These are phyloP conservation scores for Crematogaster levior DNA, from an alignment of 2,888 invertebrate species.

Conservation along the genomic window DNA sequence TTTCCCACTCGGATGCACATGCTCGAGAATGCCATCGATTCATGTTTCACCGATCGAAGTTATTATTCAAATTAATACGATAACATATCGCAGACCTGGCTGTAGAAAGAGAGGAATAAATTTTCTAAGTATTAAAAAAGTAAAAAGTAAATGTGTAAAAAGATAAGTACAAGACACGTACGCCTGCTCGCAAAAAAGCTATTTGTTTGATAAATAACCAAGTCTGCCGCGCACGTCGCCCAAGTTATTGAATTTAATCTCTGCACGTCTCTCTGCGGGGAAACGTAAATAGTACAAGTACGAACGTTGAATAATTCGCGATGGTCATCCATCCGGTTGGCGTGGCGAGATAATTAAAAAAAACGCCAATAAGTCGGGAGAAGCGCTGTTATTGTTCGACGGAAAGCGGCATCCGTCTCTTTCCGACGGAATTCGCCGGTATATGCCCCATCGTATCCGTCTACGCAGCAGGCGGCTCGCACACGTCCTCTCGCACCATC, in stretches of 20 bases:
- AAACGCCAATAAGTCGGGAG: not conserved
- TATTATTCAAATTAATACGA: constrained; percentile 19
- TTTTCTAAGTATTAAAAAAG: too few species aligned
- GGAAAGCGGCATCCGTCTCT: constrained; percentile 16
- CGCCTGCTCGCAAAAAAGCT: not conserved
- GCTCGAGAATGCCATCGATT: not conserved
- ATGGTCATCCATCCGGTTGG: constrained; percentile 4
- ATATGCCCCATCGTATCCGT: constrained; percentile 53
- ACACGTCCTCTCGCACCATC: constrained; percentile 58
- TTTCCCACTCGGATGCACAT: constrained; percentile 20
- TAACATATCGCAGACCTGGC: not conserved
- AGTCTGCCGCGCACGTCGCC: not conserved
- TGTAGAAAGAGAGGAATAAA: not conserved
- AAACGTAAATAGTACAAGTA: not conserved
- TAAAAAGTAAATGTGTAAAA: not conserved
- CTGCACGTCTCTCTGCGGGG: not conserved
- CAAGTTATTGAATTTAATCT: constrained; percentile 5
- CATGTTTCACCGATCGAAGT: constrained; percentile 2
- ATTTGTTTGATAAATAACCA: constrained; percentile 16
- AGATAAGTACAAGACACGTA: not conserved
- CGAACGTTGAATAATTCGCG: not conserved
- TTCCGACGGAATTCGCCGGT: constrained; percentile 35
- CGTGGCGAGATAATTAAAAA: constrained; percentile 8
- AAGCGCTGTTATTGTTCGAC: constrained; percentile 15
- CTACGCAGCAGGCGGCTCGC: constrained; percentile 71